Evolutionary conservation across 2,797 vertebrate genomes (phyloP).

Genomic region (Hybognathus amarus): DNA sequence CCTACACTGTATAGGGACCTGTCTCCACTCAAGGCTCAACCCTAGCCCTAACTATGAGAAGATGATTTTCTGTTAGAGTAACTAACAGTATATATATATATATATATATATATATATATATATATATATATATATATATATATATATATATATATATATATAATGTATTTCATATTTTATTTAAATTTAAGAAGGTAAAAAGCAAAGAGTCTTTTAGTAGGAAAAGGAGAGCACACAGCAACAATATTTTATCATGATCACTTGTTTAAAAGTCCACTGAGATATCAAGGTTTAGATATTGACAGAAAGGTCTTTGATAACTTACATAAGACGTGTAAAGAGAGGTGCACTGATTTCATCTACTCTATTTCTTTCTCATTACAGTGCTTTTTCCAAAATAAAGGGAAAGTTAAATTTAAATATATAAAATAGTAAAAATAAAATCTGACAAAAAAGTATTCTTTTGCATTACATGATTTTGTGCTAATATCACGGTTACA

Average conservation of each 20-base stretch:
- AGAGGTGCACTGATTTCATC: neutral
- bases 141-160: no score
- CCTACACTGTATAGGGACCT: neutral
- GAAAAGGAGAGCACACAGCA: slow-evolving; percentile 5
- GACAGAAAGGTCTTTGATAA: slow-evolving; percentile 9
- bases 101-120: no score
- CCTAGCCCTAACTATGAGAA: neutral
- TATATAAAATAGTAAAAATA: neutral
- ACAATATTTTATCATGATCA: slow-evolving; percentile 16
- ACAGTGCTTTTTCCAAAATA: neutral
- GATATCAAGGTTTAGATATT: slow-evolving; percentile 51
- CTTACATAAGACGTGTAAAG: slow-evolving; percentile 30
- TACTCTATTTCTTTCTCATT: neutral
- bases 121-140: no score
- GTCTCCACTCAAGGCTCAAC: neutral
- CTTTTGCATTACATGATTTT: neutral
- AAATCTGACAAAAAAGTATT: neutral
- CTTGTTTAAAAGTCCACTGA: slow-evolving; percentile 49
- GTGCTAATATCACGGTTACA: neutral
- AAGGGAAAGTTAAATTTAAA: neutral
- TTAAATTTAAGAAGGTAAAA: neutral
- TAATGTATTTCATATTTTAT: neutral
- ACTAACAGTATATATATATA: neutral
- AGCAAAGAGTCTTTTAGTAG: neutral
- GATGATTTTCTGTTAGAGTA: neutral